These are phyloP conservation scores for Athetis lepigone DNA, from an alignment of 2,888 invertebrate species.

Conservation along the genomic window DNA sequence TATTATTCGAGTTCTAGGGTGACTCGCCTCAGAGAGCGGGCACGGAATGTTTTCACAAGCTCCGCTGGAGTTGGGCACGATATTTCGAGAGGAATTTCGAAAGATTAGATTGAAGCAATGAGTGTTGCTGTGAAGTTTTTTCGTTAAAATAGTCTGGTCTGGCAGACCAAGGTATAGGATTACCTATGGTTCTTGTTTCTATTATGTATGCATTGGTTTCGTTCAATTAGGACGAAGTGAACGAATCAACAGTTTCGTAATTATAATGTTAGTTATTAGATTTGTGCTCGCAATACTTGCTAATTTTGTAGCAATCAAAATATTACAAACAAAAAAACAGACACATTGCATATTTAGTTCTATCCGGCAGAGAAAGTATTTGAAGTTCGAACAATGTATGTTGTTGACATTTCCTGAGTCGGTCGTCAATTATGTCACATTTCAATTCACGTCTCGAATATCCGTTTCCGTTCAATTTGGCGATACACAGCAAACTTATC, in stretches of 20 bases:
- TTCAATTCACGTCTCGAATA: slow-evolving; percentile 72
- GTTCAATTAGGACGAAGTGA: neutral
- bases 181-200: neutral
- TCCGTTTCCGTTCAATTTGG: slow-evolving; percentile 74
- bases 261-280: no score
- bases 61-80: slow-evolving; percentile 32
- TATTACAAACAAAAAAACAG: neutral
- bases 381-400: slow-evolving; percentile 32
- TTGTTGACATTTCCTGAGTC: slow-evolving; percentile 50
- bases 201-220: neutral
- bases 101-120: slow-evolving; percentile 51
- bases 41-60: slow-evolving; percentile 60
- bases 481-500: slow-evolving; percentile 51
- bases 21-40: slow-evolving; percentile 60
- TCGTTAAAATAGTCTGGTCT: slow-evolving; percentile 23
- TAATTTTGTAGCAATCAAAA: neutral
- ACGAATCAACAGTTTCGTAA: no score
- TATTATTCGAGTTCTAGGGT: slow-evolving; percentile 73
- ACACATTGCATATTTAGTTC: slow-evolving; percentile 21
- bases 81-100: slow-evolving; percentile 48
- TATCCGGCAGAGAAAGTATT: slow-evolving; percentile 48
- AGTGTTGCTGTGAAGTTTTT: slow-evolving; percentile 22
- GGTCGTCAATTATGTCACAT: slow-evolving; percentile 59
- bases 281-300: neutral
- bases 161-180: slow-evolving; percentile 7